Evolutionary conservation across 2,888 invertebrate genomes (phyloP).

Genomic region (Chrysina gloriosa): DNA sequence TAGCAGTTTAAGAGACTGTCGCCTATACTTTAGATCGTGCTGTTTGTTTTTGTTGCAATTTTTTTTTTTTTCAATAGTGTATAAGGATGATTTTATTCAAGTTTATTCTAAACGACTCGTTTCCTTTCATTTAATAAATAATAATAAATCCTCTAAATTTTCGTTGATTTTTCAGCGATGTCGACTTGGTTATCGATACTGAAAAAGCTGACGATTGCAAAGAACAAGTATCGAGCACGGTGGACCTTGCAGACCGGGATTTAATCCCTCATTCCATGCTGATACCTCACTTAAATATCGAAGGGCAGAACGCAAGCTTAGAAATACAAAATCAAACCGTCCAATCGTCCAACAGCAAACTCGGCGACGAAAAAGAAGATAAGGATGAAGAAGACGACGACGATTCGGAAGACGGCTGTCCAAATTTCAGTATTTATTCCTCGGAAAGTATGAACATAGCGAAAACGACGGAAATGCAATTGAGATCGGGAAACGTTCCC

Average conservation of each 20-base stretch:
- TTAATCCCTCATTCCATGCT: slow-evolving; percentile 37
- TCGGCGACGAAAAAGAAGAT: slow-evolving; percentile 67
- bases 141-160: too few relatives aligned
- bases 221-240: slow-evolving; percentile 50
- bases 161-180: slow-evolving; percentile 67
- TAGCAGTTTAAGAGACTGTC: too few relatives aligned
- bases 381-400: slow-evolving; percentile 67
- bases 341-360: slow-evolving; percentile 55
- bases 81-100: too few relatives aligned
- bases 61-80: too few relatives aligned
- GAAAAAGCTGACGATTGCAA: slow-evolving; percentile 55
- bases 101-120: too few relatives aligned
- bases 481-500: neutral
- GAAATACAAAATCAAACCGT: slow-evolving; percentile 57
- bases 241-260: slow-evolving; percentile 39
- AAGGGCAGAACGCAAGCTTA: slow-evolving; percentile 31
- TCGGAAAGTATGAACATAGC: slow-evolving; percentile 82
- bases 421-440: slow-evolving; percentile 88
- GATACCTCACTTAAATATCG: slow-evolving; percentile 30
- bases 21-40: too few relatives aligned
- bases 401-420: slow-evolving; percentile 77
- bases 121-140: too few relatives aligned
- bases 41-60: too few relatives aligned
- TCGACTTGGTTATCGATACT: slow-evolving; percentile 70
- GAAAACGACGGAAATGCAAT: slow-evolving; percentile 64